Evolutionary conservation across 2,888 invertebrate species (phyloP).

Genomic region (Sinohyriopsis cumingii): DNA sequence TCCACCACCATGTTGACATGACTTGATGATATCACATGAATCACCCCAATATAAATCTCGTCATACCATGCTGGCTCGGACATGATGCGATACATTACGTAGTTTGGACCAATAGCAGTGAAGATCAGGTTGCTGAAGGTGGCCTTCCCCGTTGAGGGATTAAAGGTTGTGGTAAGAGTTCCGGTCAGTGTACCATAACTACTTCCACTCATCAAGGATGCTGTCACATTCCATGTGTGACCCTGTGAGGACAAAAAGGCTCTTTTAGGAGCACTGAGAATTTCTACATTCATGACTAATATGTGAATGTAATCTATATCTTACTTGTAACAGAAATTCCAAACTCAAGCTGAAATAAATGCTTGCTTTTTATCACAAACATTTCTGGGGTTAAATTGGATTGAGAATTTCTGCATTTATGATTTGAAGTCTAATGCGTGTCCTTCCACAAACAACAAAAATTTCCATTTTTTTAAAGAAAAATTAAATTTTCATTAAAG

Average conservation of each 20-base stretch:
- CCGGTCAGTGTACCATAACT: slow-evolving; percentile 36
- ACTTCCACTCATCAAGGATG: slow-evolving; percentile 19
- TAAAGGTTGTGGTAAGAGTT: slow-evolving; percentile 24
- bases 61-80: slow-evolving; percentile 41
- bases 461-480: no score
- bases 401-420: no score
- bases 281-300: no score
- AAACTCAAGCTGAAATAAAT: no score
- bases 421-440: no score
- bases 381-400: no score
- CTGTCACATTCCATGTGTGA: slow-evolving; percentile 42
- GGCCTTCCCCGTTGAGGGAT: slow-evolving; percentile 34
- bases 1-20: slow-evolving; percentile 19
- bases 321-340: no score
- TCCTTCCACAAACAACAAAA: no score
- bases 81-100: slow-evolving; percentile 27
- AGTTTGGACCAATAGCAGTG: slow-evolving; percentile 38
- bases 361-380: no score
- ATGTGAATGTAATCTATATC: no score
- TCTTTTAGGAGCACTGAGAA: no score
- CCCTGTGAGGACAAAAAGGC: slow-evolving; percentile 21
- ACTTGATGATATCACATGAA: slow-evolving; percentile 20
- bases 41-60: slow-evolving; percentile 1
- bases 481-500: no score
- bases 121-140: slow-evolving; percentile 40